Evolutionary conservation across 2,888 invertebrate species (phyloP), one percentile per base, ranked within the genome.

Genomic region (Cybosia mesomella): DNA sequence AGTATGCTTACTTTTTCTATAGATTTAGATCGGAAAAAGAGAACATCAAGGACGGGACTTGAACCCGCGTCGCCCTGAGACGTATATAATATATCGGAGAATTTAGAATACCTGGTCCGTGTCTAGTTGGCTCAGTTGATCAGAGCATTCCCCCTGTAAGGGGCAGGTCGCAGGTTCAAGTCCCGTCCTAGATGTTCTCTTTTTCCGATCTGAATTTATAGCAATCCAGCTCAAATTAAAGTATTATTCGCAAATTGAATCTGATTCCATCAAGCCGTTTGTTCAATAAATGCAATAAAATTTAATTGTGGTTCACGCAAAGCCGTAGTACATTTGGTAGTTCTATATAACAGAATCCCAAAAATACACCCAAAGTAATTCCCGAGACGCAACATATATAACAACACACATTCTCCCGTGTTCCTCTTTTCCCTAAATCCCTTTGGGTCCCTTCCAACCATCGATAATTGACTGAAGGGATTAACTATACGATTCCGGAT

Each of bases 401-500:
- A 24, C 24, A 18, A 0, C 55, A 13, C 24, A 15, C 34, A 60
- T 59, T 66, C 57, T 49, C 57, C 66, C 32, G 10, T 21, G 34
- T 62, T 57, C 36, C 39, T 34, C 21, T 61, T 55, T 8, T 18
- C 32, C 22, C 11, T 43, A 15, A 28, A 43, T 58, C 62, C 67
- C 49, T 36, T 1, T 7, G 62, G 18, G 62, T 43, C 53, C 43
- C n/a, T 58, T 32, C 34, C 57, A 57, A 69, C 70, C 68, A 60
- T 72, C 73, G 75, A 76, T 85, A 85, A 85, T 86, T 85, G 87
- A 85, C 81, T 82, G 75, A 67, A 72, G 69, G 81, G 83, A 85
- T 85, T 84, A 82, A 73, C 74, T 71, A 72, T 60, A 67, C 59
- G 63, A 72, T 74, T 67, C 77, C 73, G 76, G 76, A 81, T 82